Evolutionary conservation across 2,888 invertebrate genomes (phyloP).

Genomic region (Drosophila tanythrix): DNA sequence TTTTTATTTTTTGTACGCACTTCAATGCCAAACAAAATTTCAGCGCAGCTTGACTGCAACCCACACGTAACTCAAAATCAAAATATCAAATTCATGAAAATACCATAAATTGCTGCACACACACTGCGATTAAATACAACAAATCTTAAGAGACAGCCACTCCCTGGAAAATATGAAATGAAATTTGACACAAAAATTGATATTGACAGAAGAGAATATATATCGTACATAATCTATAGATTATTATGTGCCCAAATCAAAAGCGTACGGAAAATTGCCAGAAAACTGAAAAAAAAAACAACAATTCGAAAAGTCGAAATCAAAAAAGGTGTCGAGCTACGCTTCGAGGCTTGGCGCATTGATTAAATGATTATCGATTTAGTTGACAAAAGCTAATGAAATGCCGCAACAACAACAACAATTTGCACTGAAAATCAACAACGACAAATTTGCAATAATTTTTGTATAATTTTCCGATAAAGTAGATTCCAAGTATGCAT

Average conservation of each 20-base stretch:
- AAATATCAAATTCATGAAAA: slow-evolving; percentile 71
- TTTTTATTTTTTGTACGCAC: slow-evolving; percentile 53
- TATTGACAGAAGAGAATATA: slow-evolving; percentile 46
- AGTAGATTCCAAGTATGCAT: not conserved
- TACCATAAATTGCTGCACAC: slow-evolving; percentile 72
- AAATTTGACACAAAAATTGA: slow-evolving; percentile 46
- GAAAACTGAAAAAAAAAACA: not conserved
- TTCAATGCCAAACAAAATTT: slow-evolving; percentile 62
- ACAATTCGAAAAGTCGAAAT: slow-evolving; percentile 18
- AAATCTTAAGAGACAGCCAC: slow-evolving; percentile 46
- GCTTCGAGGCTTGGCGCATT: slow-evolving; percentile 47
- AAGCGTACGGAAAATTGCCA: slow-evolving; percentile 29
- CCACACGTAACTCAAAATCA: slow-evolving; percentile 71
- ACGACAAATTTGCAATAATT: slow-evolving; percentile 12
- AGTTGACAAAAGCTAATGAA: slow-evolving; percentile 27
- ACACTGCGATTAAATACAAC: slow-evolving; percentile 74
- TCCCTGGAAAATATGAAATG: slow-evolving; percentile 57
- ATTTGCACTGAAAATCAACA: slow-evolving; percentile 11
- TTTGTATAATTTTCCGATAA: not conserved
- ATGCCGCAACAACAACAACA: slow-evolving; percentile 12
- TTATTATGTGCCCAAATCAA: slow-evolving; percentile 9
- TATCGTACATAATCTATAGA: slow-evolving; percentile 2
- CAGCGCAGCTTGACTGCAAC: slow-evolving; percentile 38
- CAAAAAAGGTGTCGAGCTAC: slow-evolving; percentile 44
- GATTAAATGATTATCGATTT: slow-evolving; percentile 57